These are phyloP conservation scores for Lasioglossum baleicum DNA, from an alignment of 1,140 invertebrate genomes.

Conservation along the genomic window DNA sequence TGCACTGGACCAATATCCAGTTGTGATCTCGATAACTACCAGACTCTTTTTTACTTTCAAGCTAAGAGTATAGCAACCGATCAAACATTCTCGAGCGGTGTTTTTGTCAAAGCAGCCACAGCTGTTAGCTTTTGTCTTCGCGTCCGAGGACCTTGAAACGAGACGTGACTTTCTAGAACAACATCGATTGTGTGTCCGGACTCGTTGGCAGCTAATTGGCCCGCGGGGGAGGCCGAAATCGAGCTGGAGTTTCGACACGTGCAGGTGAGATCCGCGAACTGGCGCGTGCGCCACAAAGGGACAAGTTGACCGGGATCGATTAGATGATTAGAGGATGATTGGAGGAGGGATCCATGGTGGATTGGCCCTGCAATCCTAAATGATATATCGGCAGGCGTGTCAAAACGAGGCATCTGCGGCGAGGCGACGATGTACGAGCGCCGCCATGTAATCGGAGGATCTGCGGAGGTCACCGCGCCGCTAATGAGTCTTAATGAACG, in stretches of 20 bases:
- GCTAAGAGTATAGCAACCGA: too few species aligned
- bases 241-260: conserved; percentile 19
- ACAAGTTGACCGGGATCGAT: not conserved
- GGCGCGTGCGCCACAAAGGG: not conserved
- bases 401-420: conserved; percentile 18
- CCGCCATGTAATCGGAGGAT: conserved; percentile 30
- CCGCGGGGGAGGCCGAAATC: not conserved
- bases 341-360: not conserved
- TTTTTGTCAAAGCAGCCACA: too few species aligned
- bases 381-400: conserved; percentile 46
- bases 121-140: too few species aligned
- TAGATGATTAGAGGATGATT: conserved; percentile 14
- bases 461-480: conserved; percentile 49
- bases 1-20: too few species aligned
- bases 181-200: not conserved
- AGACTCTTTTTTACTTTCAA: too few species aligned
- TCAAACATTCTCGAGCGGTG: too few species aligned
- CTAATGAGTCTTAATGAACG: conserved; percentile 62
- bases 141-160: not conserved
- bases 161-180: not conserved
- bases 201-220: conserved; percentile 19
- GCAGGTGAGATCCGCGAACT: not conserved
- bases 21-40: too few species aligned
- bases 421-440: conserved; percentile 13
- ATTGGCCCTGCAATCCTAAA: conserved; percentile 23